A percentile compares a stretch with the other conserved stretches of the same genome.
Evolutionary conservation across 2,888 invertebrate species (phyloP).

Genomic region (Atherix ibis): DNA sequence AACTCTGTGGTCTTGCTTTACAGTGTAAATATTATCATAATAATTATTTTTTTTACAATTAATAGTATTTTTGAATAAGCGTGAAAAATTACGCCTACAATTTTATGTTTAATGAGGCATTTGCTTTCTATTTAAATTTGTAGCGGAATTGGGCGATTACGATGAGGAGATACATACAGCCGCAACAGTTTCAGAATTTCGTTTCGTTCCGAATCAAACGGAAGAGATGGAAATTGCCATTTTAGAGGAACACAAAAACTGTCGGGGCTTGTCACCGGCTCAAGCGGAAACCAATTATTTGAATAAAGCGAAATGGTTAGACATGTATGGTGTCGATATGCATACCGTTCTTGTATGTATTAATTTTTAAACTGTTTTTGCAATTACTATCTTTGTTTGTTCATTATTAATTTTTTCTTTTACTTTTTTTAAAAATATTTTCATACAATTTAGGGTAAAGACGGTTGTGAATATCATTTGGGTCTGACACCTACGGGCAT

Average conservation of each 20-base stretch:
- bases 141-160: constrained; percentile 95
- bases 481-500: constrained; percentile 98
- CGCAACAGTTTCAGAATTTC: constrained; percentile 95
- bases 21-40: constrained; percentile 73
- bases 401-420: constrained; percentile 1
- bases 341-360: constrained; percentile 68
- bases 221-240: constrained; percentile 94
- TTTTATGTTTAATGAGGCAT: too few species aligned
- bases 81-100: too few species aligned
- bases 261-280: constrained; percentile 78
- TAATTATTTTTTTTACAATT: constrained; percentile 1
- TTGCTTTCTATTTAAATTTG: constrained; percentile 11
- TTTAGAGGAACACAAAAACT: constrained; percentile 78
- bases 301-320: constrained; percentile 93
- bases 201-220: constrained; percentile 90
- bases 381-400: constrained; percentile 1
- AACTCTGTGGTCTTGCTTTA: constrained; percentile 78
- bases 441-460: constrained; percentile 55
- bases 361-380: constrained; percentile 8
- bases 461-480: constrained; percentile 88
- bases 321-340: constrained; percentile 99
- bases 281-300: constrained; percentile 90
- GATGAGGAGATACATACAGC: constrained; percentile 83
- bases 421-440: constrained; percentile 1
- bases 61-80: constrained; percentile 6